Evolutionary conservation across 92 coral and sea anemone genomes (phyloP).

Genomic region (Zoanthus gigantus): DNA sequence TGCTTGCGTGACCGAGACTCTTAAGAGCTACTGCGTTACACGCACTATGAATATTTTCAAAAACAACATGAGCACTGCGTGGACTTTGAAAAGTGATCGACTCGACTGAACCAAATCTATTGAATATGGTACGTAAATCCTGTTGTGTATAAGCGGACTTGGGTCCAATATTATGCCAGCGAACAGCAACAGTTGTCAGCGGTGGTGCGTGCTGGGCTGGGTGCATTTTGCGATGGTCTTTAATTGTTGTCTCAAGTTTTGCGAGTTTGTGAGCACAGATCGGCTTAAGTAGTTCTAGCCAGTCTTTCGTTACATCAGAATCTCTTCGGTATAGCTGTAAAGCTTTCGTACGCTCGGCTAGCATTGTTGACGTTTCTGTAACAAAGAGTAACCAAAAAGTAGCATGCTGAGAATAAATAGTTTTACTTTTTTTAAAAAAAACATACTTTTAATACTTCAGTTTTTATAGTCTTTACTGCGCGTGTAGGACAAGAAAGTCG

Average conservation of each 20-base stretch:
- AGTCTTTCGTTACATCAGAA: slow-evolving; percentile 53
- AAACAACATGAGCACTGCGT: slow-evolving; percentile 76
- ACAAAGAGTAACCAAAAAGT: too few species aligned
- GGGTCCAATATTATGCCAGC: slow-evolving; percentile 72
- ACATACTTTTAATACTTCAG: too few species aligned
- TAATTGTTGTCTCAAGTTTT: slow-evolving; percentile 63
- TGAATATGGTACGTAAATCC: slow-evolving; percentile 65
- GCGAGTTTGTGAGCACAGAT: slow-evolving; percentile 53
- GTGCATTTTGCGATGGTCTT: slow-evolving; percentile 61
- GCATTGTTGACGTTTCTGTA: not conserved
- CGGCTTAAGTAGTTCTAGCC: slow-evolving; percentile 64
- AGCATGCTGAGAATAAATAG: not conserved
- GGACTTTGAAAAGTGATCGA: slow-evolving; percentile 67
- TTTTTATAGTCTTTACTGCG: too few species aligned
- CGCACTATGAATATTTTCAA: slow-evolving; percentile 74
- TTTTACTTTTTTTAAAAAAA: too few species aligned
- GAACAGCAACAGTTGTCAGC: slow-evolving; percentile 77
- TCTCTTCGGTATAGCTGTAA: slow-evolving; percentile 37
- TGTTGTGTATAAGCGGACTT: slow-evolving; percentile 49
- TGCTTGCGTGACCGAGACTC: slow-evolving; percentile 70
- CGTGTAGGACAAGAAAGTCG: too few species aligned
- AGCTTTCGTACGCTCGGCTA: not conserved
- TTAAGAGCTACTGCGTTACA: slow-evolving; percentile 73
- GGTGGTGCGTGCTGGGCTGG: slow-evolving; percentile 75
- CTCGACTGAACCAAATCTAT: slow-evolving; percentile 74